These are phyloP conservation scores for Pandemis corylana DNA, from an alignment of 2,888 invertebrate species.

Conservation along the genomic window DNA sequence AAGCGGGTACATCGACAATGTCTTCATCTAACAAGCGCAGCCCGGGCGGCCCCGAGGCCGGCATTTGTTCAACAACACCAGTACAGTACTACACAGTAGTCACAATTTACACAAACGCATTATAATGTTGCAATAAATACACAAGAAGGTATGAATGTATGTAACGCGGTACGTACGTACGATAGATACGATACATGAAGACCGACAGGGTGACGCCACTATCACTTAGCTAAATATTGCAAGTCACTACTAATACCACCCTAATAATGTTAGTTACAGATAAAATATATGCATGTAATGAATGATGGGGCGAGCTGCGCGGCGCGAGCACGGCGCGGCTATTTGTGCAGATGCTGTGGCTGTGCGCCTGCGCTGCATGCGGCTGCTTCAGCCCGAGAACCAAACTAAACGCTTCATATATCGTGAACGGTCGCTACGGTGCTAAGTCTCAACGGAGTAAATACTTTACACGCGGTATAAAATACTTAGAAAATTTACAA, in stretches of 20 bases:
- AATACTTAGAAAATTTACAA: slow-evolving; percentile 84
- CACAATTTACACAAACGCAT: slow-evolving; percentile 62
- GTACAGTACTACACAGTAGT: slow-evolving; percentile 71
- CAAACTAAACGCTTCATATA: slow-evolving; percentile 45
- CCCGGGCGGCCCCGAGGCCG: slow-evolving; percentile 31
- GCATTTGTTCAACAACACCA: slow-evolving; percentile 49
- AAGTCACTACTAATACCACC: slow-evolving; percentile 78
- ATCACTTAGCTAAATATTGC: slow-evolving; percentile 79
- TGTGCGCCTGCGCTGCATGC: slow-evolving; percentile 2
- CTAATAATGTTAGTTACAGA: slow-evolving; percentile 67
- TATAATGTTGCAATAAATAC: slow-evolving; percentile 64
- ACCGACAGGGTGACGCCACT: slow-evolving; percentile 68
- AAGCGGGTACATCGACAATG: slow-evolving; percentile 65
- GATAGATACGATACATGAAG: slow-evolving; percentile 61
- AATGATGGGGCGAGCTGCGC: slow-evolving; percentile 66
- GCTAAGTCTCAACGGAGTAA: slow-evolving; percentile 69
- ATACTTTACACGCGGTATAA: slow-evolving; percentile 81
- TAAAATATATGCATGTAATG: slow-evolving; percentile 65
- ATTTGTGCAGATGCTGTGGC: slow-evolving; percentile 64
- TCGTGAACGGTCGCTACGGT: slow-evolving; percentile 58
- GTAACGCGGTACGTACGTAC: slow-evolving; percentile 55
- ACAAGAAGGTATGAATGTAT: slow-evolving; percentile 44
- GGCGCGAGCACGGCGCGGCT: slow-evolving; percentile 43
- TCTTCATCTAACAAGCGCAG: slow-evolving; percentile 51
- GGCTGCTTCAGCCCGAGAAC: slow-evolving; percentile 56